These are phyloP conservation scores for Trinorchestia longiramus DNA, from an alignment of 1,140 invertebrate genomes.

Conservation along the genomic window DNA sequence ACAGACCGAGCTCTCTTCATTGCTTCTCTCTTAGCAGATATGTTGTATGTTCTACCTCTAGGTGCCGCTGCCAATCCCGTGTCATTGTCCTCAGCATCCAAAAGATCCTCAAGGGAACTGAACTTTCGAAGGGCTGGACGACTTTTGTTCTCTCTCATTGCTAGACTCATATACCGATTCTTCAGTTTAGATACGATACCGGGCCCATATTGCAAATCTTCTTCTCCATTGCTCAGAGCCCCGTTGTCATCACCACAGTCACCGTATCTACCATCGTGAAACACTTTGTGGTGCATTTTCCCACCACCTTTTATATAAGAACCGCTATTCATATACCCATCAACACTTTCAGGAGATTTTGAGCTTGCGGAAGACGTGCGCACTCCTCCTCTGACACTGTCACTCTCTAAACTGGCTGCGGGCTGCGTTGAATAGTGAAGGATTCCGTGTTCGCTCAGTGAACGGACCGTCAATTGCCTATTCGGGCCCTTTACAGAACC, in stretches of 20 bases:
- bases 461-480: conserved; percentile 54
- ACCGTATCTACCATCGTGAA: conserved; percentile 62
- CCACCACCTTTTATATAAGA: conserved; percentile 10
- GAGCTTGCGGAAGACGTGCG: conserved; percentile 11
- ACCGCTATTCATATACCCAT: conserved; percentile 59
- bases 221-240: conserved; percentile 68
- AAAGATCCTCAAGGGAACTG: conserved; percentile 85
- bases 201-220: conserved; percentile 89
- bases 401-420: conserved; percentile 55
- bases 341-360: conserved; percentile 55
- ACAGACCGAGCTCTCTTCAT: conserved; percentile 88
- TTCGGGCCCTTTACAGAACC: conserved; percentile 62
- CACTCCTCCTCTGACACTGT: not conserved
- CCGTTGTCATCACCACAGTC: conserved; percentile 61
- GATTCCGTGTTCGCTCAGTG: conserved; percentile 57
- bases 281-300: conserved; percentile 66
- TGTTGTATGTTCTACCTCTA: conserved; percentile 58
- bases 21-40: conserved; percentile 72
- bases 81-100: conserved; percentile 75
- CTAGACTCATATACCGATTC: conserved; percentile 85
- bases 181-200: conserved; percentile 90
- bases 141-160: conserved; percentile 77
- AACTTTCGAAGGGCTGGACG: conserved; percentile 80
- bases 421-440: conserved; percentile 55
- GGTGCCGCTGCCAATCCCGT: conserved; percentile 49